A percentile compares a stretch with the other conserved stretches of the same genome.
Conservation (phyloP, 2,888 invertebrate species). For the Zaprionus lineosus region DNA sequence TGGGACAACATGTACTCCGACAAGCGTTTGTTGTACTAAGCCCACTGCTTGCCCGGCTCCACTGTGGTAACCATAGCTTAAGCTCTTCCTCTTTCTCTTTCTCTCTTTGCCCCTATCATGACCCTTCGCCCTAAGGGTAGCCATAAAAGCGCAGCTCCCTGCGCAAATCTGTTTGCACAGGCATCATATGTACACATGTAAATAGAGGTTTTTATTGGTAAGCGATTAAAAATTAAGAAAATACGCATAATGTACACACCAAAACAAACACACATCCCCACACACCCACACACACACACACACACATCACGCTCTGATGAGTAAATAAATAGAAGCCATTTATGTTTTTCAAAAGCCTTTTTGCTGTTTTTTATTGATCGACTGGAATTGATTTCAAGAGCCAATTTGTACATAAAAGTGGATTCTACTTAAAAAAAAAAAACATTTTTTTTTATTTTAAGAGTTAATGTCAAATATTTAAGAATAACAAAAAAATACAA, state of each 20-base stretch:
- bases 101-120: no score
- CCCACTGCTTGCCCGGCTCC: not conserved
- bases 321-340: constrained; percentile 21
- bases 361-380: constrained; percentile 34
- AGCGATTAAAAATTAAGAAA: constrained; percentile 40
- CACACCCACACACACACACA: not conserved
- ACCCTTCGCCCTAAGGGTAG: constrained; percentile 41
- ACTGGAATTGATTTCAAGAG: constrained; percentile 29
- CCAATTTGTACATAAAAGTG: constrained; percentile 26
- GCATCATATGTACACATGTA: constrained; percentile 59
- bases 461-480: no score
- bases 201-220: constrained; percentile 51
- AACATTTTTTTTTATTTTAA: no score
- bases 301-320: not conserved
- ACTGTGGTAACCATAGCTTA: constrained; percentile 25
- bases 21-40: constrained; percentile 57
- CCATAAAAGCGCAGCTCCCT: constrained; percentile 55
- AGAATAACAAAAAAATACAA: no score
- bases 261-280: constrained; percentile 5
- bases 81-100: constrained; percentile 13
- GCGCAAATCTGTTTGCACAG: constrained; percentile 38
- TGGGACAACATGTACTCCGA: constrained; percentile 81
- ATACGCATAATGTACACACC: no score
- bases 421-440: no score
- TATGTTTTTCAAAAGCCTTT: constrained; percentile 11